Base-by-base conservation (phyloP, 2,797 vertebrate species). In the Sitta carolinensis region DNA sequence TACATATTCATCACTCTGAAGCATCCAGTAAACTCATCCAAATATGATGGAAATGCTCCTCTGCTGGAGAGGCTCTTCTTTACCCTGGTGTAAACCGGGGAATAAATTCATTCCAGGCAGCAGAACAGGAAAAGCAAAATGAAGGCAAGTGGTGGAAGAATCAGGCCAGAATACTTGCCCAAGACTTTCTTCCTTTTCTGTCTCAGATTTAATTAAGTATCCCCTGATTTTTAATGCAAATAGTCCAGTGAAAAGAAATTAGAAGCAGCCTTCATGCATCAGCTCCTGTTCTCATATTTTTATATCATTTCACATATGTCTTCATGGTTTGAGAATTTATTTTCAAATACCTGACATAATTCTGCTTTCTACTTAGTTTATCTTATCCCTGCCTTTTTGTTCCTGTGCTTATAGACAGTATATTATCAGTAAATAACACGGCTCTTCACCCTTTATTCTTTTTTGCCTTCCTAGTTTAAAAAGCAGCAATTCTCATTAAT, bases 1-100 rank as follows among this genome's bases (percentile, higher is more conserved):
- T 96, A 84, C 89, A 95, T 96, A 96, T 97, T 96, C 85, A 97
- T 97, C 87, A 96, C 87, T 78, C 91, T 86, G 87, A 96, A 91
- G 95, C 92, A 94, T 61, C 82, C 70, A 93, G 91, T 94, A 97
- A 95, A 94, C 80, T 90, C 94, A 91, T 84, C 89, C 91, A 91
- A 84, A 93, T 67, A 93, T 87, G 95, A 95, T 89, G 91, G 90
- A 96, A 82, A 86, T 64, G 85, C 80, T 90, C 59, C 47, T 84
- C 51, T 63, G 17, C 55, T 76, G 16, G 80, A 96, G 67, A 74
- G 82, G 70, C 47, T 95, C 66, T 74, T 63, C 47, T 64, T 78
- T 58, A 86, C 52, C 52, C 78, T 79, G 91, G 48, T 84, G 85
- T 91, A 94, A 96, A 79, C 59, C 22, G 43, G 62, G 70, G 52